These are phyloP conservation scores for Idris sp. DNA, from an alignment of 1,140 invertebrate species.

Conservation along the genomic window DNA sequence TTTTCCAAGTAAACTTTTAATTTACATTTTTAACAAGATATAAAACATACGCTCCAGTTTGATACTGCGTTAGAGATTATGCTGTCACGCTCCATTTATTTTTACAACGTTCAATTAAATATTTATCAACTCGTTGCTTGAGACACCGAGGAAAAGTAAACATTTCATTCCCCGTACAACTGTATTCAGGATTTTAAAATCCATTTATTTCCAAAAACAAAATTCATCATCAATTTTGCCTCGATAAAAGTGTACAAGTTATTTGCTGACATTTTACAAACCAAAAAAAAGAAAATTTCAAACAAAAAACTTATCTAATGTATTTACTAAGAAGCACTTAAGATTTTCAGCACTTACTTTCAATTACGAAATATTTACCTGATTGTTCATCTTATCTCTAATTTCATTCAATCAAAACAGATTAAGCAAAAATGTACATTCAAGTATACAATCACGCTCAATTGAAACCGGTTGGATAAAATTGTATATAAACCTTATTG, in stretches of 20 bases:
- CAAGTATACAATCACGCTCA: slow-evolving; percentile 35
- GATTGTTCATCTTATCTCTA: slow-evolving; percentile 30
- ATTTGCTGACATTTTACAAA: no score
- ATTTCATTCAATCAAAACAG: slow-evolving; percentile 36
- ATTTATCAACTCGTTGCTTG: slow-evolving; percentile 8
- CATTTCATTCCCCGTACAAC: no score
- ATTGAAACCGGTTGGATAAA: slow-evolving; percentile 34
- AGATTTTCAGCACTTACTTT: slow-evolving; percentile 19
- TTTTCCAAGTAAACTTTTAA: slow-evolving; percentile 39
- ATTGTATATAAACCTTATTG: slow-evolving; percentile 35
- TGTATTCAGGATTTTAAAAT: no score
- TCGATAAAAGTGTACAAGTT: no score
- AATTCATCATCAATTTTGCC: no score
- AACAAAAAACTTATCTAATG: no score
- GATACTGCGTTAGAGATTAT: slow-evolving; percentile 7
- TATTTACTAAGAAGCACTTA: background rate
- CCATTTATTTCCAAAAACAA: no score
- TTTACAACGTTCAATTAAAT: slow-evolving; percentile 30
- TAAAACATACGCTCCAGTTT: slow-evolving; percentile 5
- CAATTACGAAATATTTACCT: slow-evolving; percentile 28
- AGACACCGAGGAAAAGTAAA: slow-evolving; percentile 19
- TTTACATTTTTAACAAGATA: slow-evolving; percentile 35
- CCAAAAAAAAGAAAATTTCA: no score
- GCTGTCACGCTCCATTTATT: slow-evolving; percentile 29
- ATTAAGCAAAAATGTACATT: slow-evolving; percentile 49